phyloP scores from a whole-genome alignment of 2,888 invertebrate species.

The Neoscelio sp. region DNA sequence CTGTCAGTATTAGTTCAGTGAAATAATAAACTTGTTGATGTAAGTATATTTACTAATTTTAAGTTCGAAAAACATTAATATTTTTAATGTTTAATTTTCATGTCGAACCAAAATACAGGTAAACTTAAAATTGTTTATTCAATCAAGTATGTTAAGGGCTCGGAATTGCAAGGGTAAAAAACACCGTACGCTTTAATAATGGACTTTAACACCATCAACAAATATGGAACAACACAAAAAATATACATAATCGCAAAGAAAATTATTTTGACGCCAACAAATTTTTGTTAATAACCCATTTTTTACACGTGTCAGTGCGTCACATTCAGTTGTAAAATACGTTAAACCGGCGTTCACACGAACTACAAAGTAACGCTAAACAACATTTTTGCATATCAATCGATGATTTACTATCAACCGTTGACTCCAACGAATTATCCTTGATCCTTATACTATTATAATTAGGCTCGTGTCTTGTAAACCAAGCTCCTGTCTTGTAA shows the following conservation, averaged over 20 bases:
- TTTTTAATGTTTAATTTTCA: conserved; percentile 9
- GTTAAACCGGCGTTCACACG: conserved; percentile 1
- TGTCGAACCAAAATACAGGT: conserved; percentile 8
- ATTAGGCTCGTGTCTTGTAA: conserved; percentile 17
- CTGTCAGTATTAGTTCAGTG: too few relatives aligned
- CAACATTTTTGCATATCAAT: conserved; percentile 53
- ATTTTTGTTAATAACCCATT: conserved; percentile 9
- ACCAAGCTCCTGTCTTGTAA: conserved; percentile 3
- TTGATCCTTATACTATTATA: conserved; percentile 51
- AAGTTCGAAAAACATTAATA: background rate
- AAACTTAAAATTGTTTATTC: conserved; percentile 9
- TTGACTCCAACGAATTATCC: conserved; percentile 42
- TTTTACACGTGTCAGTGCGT: conserved; percentile 3
- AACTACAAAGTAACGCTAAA: conserved; percentile 26
- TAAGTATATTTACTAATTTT: too few relatives aligned
- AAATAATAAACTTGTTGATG: too few relatives aligned
- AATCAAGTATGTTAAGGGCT: conserved; percentile 2
- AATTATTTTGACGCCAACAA: conserved; percentile 1
- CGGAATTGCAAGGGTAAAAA: conserved; percentile 39
- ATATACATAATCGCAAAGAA: conserved; percentile 15
- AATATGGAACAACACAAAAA: conserved; percentile 38
- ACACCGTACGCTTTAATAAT: conserved; percentile 6
- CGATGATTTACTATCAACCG: conserved; percentile 34
- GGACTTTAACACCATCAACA: conserved; percentile 20
- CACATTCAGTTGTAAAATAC: background rate